Base-by-base conservation (phyloP, 2,797 vertebrate genomes). In the Sparus aurata region DNA sequence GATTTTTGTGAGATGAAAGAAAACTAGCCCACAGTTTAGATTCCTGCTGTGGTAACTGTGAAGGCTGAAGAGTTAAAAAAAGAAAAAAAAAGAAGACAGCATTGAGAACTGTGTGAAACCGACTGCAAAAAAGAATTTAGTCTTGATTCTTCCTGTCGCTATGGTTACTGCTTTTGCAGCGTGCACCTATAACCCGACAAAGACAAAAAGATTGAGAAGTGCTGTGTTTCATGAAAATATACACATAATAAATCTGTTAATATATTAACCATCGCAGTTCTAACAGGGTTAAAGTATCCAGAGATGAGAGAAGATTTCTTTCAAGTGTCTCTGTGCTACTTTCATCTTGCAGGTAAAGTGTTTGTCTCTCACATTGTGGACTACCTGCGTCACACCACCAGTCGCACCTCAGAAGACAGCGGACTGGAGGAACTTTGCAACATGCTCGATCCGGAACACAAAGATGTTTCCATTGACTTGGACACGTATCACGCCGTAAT, bases 391-490 rank as follows among this genome's bases (percentile, higher is more conserved):
- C 94, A 96, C 71, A 97, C 94, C 0, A 96, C 95, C 16, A 95
- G 96, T 30, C 94, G 95, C 15, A 94, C 89, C 30, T 94, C 93
- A 0, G 96, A 96, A 66, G 97, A 97, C 68, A 94, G 95, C 0
- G 95, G 94, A 4, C 94, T 98, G 3, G 96, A 97, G 59, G 96
- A 97, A 20, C 94, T 99, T 3, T 97, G 96, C 77, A 95, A 95
- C 82, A 95, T 97, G 96, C 94, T 99, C 43, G 97, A 98, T 80
- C 97, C 97, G 0, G 96, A 97, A 2, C 95, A 92, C 66, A 95
- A 95, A 75, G 96, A 97, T 1, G 86, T 96, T 6, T 96, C 94
- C 17, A 90, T 98, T 45, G 97, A 98, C 82, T 90, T 98, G 87
- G 95, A 96, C 86, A 97, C 97, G 0, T 97, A 97, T 55, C 96